These are phyloP conservation scores for Littorina saxatilis DNA, from an alignment of 1,140 invertebrate species.

Conservation along the genomic window DNA sequence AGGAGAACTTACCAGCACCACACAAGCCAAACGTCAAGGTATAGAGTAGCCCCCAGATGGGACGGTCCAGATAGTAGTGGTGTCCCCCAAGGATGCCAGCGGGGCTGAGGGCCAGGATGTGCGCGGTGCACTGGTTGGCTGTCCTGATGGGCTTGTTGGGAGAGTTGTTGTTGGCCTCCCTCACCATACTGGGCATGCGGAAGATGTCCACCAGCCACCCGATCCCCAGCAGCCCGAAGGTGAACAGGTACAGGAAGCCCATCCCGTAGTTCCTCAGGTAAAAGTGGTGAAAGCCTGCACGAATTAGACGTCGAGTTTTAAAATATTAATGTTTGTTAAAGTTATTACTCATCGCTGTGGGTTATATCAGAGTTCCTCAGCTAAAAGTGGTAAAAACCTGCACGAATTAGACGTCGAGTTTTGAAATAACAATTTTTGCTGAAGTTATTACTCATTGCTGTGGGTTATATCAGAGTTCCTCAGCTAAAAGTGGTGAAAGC, in stretches of 20 bases:
- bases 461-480: too few species aligned
- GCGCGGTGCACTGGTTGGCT: constrained; percentile 50
- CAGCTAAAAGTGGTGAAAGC: too few species aligned
- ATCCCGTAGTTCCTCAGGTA: constrained; percentile 45
- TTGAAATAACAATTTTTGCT: too few species aligned
- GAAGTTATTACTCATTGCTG: too few species aligned
- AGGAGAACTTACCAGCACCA: constrained; percentile 49
- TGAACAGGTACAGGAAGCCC: constrained; percentile 47
- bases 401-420: too few species aligned
- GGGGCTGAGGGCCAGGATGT: constrained; percentile 50
- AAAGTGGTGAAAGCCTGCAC: constrained; percentile 55
- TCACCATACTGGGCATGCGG: constrained; percentile 59
- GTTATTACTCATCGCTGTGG: too few species aligned
- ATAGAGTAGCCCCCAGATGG: constrained; percentile 55
- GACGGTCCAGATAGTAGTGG: constrained; percentile 62
- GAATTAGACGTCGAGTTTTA: not conserved
- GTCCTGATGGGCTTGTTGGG: constrained; percentile 43
- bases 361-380: too few species aligned
- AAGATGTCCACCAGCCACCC: constrained; percentile 62
- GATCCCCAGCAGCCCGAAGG: constrained; percentile 48
- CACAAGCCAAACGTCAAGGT: constrained; percentile 59
- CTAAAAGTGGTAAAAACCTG: too few species aligned
- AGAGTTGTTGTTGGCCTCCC: constrained; percentile 48
- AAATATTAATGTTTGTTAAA: too few species aligned
- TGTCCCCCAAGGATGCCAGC: constrained; percentile 59